Evolutionary conservation across 23 tunicate genomes (phyloP).

Genomic region (Ascidia mentula): DNA sequence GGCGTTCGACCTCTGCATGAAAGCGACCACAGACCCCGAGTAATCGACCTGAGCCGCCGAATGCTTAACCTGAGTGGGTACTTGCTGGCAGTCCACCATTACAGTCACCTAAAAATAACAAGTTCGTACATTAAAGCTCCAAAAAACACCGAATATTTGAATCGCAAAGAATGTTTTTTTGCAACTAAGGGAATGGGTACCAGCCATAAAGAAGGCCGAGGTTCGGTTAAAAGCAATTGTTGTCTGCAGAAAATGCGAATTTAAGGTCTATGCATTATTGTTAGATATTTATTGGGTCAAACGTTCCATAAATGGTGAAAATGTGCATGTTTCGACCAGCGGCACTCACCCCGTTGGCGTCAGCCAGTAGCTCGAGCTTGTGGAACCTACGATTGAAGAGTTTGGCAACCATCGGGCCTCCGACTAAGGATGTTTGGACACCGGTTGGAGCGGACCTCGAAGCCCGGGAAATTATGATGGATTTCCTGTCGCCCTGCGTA

Average conservation of each 20-base stretch:
- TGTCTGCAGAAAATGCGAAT: too few relatives aligned
- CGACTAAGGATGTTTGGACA: constrained; percentile 25
- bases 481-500: background rate
- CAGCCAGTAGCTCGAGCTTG: constrained; percentile 54
- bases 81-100: constrained; percentile 58
- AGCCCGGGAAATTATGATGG: constrained; percentile 8
- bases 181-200: too few relatives aligned
- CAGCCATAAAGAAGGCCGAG: too few relatives aligned
- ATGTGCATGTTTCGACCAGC: too few relatives aligned
- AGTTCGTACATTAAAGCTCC: too few relatives aligned
- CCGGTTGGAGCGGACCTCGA: background rate
- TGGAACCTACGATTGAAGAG: constrained; percentile 51
- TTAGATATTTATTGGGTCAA: too few relatives aligned
- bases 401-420: constrained; percentile 45
- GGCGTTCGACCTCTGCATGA: constrained; percentile 13
- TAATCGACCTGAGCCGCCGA: background rate
- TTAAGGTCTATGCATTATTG: too few relatives aligned
- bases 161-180: too few relatives aligned
- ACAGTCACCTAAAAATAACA: constrained; percentile 38
- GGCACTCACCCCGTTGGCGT: constrained; percentile 32
- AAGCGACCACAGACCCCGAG: constrained; percentile 18
- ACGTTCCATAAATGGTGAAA: too few relatives aligned
- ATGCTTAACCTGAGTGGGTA: constrained; percentile 14
- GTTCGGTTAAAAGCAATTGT: too few relatives aligned
- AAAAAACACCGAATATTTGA: too few relatives aligned